phyloP scores from a whole-genome alignment of 1,140 invertebrate genomes.

The Heliconius himera region DNA sequence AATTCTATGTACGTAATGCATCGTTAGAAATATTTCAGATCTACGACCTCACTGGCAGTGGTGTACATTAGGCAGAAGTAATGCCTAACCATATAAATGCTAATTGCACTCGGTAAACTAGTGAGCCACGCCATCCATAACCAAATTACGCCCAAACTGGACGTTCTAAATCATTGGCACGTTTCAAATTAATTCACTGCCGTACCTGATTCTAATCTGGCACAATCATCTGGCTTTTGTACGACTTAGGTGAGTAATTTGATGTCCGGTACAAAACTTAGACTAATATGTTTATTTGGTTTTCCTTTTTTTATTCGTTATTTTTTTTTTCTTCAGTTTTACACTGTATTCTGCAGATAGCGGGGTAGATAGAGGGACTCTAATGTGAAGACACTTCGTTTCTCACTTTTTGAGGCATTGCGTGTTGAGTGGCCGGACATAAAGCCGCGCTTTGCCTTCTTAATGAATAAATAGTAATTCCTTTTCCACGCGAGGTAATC shows the following conservation, averaged over 20 bases:
- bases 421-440: too few species aligned
- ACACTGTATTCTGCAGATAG: too few species aligned
- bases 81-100: constrained; percentile 48
- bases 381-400: too few species aligned
- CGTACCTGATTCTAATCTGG: constrained; percentile 58
- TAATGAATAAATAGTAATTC: too few species aligned
- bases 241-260: constrained; percentile 45
- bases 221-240: constrained; percentile 58
- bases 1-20: constrained; percentile 2
- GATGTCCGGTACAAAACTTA: constrained; percentile 29
- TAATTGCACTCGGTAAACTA: constrained; percentile 52
- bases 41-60: neutral
- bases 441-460: too few species aligned
- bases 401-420: too few species aligned
- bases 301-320: too few species aligned
- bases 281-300: neutral
- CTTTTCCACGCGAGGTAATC: too few species aligned
- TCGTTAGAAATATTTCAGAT: constrained; percentile 9
- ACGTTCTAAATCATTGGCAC: constrained; percentile 69
- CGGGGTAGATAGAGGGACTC: too few species aligned
- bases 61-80: constrained; percentile 39
- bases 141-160: constrained; percentile 62
- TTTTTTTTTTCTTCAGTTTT: too few species aligned
- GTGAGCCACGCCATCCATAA: constrained; percentile 56
- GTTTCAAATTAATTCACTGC: constrained; percentile 70